phyloP scores from a whole-genome alignment of 2,888 invertebrate genomes.

The Dromius quadrimaculatus region DNA sequence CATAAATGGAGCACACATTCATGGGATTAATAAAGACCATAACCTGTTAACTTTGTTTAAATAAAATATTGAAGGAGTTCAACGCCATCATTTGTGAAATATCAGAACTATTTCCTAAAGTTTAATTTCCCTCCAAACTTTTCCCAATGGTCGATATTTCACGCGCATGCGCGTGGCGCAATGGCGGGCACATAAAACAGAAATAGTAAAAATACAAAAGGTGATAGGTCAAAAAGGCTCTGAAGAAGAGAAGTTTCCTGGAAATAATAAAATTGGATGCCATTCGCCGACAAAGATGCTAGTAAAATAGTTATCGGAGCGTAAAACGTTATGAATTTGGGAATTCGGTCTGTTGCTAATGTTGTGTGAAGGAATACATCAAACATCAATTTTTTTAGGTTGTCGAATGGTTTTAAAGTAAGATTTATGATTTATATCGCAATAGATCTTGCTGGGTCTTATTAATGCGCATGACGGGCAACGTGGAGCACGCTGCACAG shows the following conservation, averaged over 20 bases:
- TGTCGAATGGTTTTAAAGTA: no score
- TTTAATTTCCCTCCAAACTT: slow-evolving; percentile 33
- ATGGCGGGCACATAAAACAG: slow-evolving; percentile 34
- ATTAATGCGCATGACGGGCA: no score
- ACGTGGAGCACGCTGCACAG: no score
- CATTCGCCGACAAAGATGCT: neutral
- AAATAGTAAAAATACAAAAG: slow-evolving; percentile 36
- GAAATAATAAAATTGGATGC: slow-evolving; percentile 5
- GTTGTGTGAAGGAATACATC: neutral
- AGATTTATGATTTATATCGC: no score
- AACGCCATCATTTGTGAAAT: slow-evolving; percentile 40
- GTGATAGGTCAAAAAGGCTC: slow-evolving; percentile 47
- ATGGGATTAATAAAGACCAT: no score
- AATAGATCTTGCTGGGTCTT: no score
- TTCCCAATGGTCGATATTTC: slow-evolving; percentile 43
- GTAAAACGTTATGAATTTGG: neutral
- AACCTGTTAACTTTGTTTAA: no score
- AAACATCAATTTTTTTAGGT: neutral
- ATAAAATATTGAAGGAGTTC: no score
- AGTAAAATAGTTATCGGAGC: neutral
- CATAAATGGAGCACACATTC: no score
- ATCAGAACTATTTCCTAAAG: slow-evolving; percentile 40
- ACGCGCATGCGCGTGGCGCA: slow-evolving; percentile 16
- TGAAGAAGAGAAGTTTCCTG: neutral
- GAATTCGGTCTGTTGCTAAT: neutral